Percentiles rank a stretch among this genome's conserved stretches.
These are phyloP conservation scores for Papilio glaucus DNA, from an alignment of 1,140 invertebrate genomes.

Conservation along the genomic window DNA sequence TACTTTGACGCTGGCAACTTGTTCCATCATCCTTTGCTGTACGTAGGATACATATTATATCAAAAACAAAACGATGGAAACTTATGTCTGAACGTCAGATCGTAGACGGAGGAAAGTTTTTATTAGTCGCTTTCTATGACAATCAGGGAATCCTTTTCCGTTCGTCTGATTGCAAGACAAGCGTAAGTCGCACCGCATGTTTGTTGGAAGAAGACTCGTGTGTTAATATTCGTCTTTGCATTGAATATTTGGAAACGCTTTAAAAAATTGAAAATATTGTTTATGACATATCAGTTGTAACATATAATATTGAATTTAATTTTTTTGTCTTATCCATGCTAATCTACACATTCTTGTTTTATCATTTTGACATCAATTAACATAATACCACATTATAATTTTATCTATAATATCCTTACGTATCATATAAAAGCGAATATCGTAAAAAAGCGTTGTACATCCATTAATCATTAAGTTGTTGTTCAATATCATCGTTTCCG, in stretches of 20 bases:
- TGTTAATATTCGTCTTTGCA: background rate
- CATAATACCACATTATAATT: background rate
- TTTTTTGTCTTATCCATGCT: conserved; percentile 1
- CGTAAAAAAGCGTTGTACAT: background rate
- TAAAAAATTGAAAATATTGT: background rate
- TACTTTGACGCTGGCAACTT: too few relatives aligned
- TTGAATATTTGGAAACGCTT: background rate
- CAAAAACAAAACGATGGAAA: too few relatives aligned
- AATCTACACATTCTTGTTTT: conserved; percentile 1
- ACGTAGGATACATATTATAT: too few relatives aligned
- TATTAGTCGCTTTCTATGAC: too few relatives aligned
- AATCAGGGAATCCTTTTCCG: too few relatives aligned
- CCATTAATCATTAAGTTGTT: background rate
- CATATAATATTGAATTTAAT: background rate
- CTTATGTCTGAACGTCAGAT: too few relatives aligned
- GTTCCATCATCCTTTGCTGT: too few relatives aligned
- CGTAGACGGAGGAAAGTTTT: too few relatives aligned
- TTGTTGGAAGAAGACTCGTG: too few relatives aligned
- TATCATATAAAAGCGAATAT: conserved; percentile 7
- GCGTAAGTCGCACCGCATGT: too few relatives aligned
- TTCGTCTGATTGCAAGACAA: too few relatives aligned
- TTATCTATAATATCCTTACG: background rate
- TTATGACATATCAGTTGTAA: background rate
- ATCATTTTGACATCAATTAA: background rate
- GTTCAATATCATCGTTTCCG: conserved; percentile 36